Conservation (phyloP, 2,888 invertebrate genomes). For the Drosophila aldrichi region DNA sequence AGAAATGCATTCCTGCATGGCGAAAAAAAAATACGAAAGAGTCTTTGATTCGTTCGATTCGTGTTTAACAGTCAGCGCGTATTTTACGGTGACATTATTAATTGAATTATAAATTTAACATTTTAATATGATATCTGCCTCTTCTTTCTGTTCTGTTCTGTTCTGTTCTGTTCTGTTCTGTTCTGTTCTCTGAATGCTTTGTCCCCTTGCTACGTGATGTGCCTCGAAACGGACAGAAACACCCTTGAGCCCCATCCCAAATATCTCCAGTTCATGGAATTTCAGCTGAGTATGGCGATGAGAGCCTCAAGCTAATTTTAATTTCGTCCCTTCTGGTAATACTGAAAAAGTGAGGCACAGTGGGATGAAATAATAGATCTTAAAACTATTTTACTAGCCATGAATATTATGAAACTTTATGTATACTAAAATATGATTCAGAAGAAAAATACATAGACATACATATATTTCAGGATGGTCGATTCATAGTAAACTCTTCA, state of each 20-base stretch:
- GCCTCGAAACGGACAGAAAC: slow-evolving; percentile 49
- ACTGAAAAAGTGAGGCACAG: slow-evolving; percentile 2
- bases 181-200: not conserved
- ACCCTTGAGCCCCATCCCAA: slow-evolving; percentile 13
- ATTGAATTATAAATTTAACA: slow-evolving; percentile 84
- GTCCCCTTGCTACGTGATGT: slow-evolving; percentile 72
- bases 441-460: too few species aligned
- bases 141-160: slow-evolving; percentile 2
- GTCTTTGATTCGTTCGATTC: not conserved
- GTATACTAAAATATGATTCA: too few species aligned
- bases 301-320: slow-evolving; percentile 73
- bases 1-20: slow-evolving; percentile 36
- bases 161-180: slow-evolving; percentile 1
- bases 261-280: slow-evolving; percentile 54
- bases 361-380: slow-evolving; percentile 14
- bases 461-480: too few species aligned
- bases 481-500: too few species aligned
- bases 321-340: slow-evolving; percentile 60
- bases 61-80: slow-evolving; percentile 38
- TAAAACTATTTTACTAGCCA: too few species aligned
- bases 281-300: slow-evolving; percentile 59
- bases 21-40: slow-evolving; percentile 8
- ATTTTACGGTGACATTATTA: slow-evolving; percentile 78
- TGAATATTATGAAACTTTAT: not conserved
- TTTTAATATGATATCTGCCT: slow-evolving; percentile 74